Base-by-base conservation (phyloP, 2,888 invertebrate species). In the Eilema depressum region DNA sequence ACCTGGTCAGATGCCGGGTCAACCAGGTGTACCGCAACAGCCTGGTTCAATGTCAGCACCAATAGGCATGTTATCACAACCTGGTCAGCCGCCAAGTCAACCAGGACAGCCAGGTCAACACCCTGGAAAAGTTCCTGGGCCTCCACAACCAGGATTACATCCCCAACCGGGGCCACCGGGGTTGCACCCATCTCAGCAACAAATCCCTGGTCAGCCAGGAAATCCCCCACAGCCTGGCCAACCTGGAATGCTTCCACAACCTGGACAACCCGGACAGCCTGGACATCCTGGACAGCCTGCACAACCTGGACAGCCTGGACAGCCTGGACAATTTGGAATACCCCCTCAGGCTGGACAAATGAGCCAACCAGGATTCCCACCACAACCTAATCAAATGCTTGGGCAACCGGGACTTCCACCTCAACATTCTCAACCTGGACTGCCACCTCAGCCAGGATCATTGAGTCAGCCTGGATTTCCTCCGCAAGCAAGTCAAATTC, bases 61-160 rank as follows among this genome's bases (percentile, higher is more conserved):
- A n/a, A 33, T 59, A 12, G 69, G 72, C 12, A 57, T 67, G 41
- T 68, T 20, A 4, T 63, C 68, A 17, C 73, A 70, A 53, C 66
- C 63, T 10, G 69, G 72, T 14, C 72, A 41, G 14, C 74, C 80
- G 70, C 80, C 77, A 2, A 26, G 47, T 23, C 64, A 64, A 53
- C 20, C 20, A 20, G 64, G 64, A 14, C 83, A 78, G 60, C 79
- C 73, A 23, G 71, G 66, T 53, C 79, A 84, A 4, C 78, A 84
- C 25, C 66, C 74, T 25, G 77, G 77, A 1, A 80, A 73, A 63
- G 53, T 33, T 2, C 73, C 80, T 57, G 77, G 71, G 66, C 76
- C 79, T 28, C 73, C 77, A 12, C 87, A 85, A 56, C 84, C 81
- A 53, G 81, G 84, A 0, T 68, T 85, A 70, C 81, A 78, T 7